Base-by-base conservation (phyloP, 1,140 invertebrate genomes). In the Platorchestia sp. region DNA sequence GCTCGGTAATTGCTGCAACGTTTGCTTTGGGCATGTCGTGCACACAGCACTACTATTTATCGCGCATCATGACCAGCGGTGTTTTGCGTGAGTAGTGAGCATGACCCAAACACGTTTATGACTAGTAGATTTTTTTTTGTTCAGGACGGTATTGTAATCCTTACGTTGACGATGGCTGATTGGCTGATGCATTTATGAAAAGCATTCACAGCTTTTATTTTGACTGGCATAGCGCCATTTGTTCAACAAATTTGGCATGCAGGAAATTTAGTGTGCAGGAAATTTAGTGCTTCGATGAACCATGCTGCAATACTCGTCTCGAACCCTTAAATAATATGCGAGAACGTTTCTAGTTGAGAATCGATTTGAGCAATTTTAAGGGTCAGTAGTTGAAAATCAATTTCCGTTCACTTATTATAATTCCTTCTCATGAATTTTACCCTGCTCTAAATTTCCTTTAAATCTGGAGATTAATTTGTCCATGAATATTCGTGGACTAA, bases 1-100 rank as follows among this genome's bases (percentile, higher is more conserved):
- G 45, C 43, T 40, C 40, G 43, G 91, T 93, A 93, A 93, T 93
- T 93, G 91, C 91, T 44, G 14, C 91, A 40, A 44, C 10, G 91
- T 93, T 93, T 42, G 59, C 59, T 36, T 75, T 75, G 59, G 59
- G 59, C 59, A 22, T 75, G 59, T 75, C 27, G 59, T 75, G 59
- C 59, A 75, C 59, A 75, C 27, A 75, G 59, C 59, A 10, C 10
- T 75, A 27, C 59, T 75, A 75, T 75, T 75, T 75, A 75, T 36
- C 59, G 27, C 59, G 59, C 10, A 75, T 75, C 59, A 75, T 75
- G 7, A 75, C 59, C 59, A 75, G 10, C 27, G 27, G 36, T 19
- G 59, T 27, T 75, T 36, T 36, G 59, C 59, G 1, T 75, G 1
- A 75, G 59, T 27, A 22, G 1, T 75, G 1, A 75, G 59, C 59